Conservation (phyloP, 2,888 invertebrate species). For the Andrena haemorrhoa region DNA sequence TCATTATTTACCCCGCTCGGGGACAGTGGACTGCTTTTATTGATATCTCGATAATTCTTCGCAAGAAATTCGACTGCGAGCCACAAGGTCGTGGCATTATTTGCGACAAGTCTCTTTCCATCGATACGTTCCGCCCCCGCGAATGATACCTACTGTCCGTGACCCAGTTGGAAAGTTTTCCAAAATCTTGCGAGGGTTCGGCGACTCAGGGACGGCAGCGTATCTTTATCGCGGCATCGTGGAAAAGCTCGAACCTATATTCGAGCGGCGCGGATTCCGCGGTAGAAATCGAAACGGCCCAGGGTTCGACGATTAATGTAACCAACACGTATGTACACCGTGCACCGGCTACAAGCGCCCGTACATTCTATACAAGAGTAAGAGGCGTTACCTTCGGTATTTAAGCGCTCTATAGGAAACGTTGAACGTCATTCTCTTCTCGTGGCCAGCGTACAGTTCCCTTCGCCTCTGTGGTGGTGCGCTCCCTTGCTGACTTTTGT, state of each 20-base stretch:
- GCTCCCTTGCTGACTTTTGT: conserved; percentile 48
- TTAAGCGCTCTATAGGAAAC: conserved; percentile 63
- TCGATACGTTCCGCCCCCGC: no score
- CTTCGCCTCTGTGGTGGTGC: conserved; percentile 19
- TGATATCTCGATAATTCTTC: no score
- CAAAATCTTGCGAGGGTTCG: background rate
- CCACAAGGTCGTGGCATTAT: no score
- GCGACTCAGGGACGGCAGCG: conserved; percentile 2
- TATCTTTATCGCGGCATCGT: conserved; percentile 31
- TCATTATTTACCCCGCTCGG: no score
- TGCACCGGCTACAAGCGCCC: conserved; percentile 36
- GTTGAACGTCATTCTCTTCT: conserved; percentile 56
- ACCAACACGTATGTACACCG: conserved; percentile 48
- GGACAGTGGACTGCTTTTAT: no score
- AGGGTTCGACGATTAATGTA: conserved; percentile 64
- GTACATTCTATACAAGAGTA: conserved; percentile 63
- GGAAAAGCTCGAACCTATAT: conserved; percentile 41
- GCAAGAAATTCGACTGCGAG: no score
- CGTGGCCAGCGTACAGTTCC: conserved; percentile 35
- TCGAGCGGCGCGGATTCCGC: conserved; percentile 52
- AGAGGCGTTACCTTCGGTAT: conserved; percentile 72
- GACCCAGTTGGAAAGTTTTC: background rate
- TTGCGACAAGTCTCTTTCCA: no score
- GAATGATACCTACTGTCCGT: no score
- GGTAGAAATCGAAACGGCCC: conserved; percentile 64